phyloP scores from a whole-genome alignment of 1,140 invertebrate species.

The Drosophila novamexicana region DNA sequence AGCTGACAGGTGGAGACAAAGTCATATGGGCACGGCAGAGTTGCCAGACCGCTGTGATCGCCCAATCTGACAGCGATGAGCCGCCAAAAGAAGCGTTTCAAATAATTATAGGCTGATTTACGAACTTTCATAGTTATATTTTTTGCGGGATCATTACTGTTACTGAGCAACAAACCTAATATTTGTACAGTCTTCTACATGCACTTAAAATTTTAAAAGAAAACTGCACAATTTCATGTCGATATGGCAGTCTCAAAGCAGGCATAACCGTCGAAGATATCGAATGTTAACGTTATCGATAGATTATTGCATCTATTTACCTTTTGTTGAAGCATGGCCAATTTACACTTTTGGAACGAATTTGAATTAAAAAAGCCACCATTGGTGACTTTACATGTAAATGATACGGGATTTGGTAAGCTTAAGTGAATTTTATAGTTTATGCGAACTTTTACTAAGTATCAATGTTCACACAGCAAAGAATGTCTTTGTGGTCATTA shows the following conservation, averaged over 20 bases:
- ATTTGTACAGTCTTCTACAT: no score
- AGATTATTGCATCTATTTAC: conserved; percentile 21
- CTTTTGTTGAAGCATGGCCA: conserved; percentile 45
- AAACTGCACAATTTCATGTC: neutral
- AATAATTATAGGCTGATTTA: neutral
- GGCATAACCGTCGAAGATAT: neutral
- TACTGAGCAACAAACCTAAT: no score
- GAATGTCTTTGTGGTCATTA: conserved; percentile 58
- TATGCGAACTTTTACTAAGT: no score
- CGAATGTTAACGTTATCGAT: conserved; percentile 5
- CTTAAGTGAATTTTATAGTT: neutral
- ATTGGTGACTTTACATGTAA: conserved; percentile 61
- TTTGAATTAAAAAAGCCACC: conserved; percentile 80
- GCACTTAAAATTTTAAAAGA: no score
- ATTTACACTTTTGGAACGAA: conserved; percentile 70
- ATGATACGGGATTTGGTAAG: conserved; percentile 62
- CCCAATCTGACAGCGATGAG: neutral
- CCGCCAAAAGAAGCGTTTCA: conserved; percentile 2
- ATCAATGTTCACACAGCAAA: conserved; percentile 39
- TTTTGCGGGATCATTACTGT: no score
- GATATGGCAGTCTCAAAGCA: neutral
- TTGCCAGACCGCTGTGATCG: conserved; percentile 31
- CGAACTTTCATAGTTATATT: neutral
- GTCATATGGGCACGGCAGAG: conserved; percentile 18
- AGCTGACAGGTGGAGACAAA: conserved; percentile 42